Evolutionary conservation across 2,113 vertebrate genomes (phyloP).

Genomic region (Ptilorrhoa leucosticta): DNA sequence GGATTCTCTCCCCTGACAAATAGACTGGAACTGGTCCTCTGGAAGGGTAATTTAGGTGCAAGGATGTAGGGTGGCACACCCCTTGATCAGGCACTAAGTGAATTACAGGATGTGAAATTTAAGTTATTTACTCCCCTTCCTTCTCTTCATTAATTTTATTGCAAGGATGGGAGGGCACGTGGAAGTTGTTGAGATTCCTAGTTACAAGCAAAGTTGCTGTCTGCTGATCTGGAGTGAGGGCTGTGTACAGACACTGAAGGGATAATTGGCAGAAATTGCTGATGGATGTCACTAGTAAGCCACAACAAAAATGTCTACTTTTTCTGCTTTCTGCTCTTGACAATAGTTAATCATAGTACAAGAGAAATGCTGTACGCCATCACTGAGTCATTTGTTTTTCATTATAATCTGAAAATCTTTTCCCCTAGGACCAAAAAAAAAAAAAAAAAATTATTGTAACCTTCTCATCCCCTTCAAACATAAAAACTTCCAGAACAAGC

Average conservation of each 20-base stretch:
- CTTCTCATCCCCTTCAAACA: slow-evolving; percentile 1
- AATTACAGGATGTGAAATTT: not conserved
- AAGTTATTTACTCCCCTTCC: not conserved
- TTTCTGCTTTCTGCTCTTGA: not conserved
- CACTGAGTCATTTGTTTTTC: slow-evolving; percentile 46
- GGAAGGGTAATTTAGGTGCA: not conserved
- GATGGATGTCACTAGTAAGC: slow-evolving; percentile 17
- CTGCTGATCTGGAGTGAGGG: not conserved
- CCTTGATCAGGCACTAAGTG: not conserved
- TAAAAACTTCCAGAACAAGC: not conserved
- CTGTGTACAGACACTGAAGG: not conserved
- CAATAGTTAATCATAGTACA: slow-evolving; percentile 22
- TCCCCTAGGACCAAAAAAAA: not conserved
- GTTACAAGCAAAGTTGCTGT: not conserved
- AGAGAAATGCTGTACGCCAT: not conserved
- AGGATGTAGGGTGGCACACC: not conserved
- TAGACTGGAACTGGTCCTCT: not conserved
- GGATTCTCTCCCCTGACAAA: not conserved
- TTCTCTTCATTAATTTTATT: not conserved
- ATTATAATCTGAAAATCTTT: slow-evolving; percentile 9
- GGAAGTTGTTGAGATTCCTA: not conserved
- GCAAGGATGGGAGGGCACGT: not conserved
- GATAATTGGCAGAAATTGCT: slow-evolving; percentile 33
- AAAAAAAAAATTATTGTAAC: not conserved
- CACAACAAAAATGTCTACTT: not conserved